Evolutionary conservation across 2,113 vertebrate species (phyloP).

Genomic region (human (Homo sapiens)): GRCh38 chr5:117578501-117579000

Average conservation of each 20-base stretch:
- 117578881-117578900: not conserved
- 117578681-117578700: not conserved
- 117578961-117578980: not conserved
- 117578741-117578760: not conserved
- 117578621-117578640: not conserved
- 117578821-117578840: not conserved
- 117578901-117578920: not conserved
- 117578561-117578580: not conserved
- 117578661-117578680: not conserved
- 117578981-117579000: not conserved
- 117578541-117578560: not conserved
- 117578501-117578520: not conserved
- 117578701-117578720: not conserved
- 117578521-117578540: not conserved
- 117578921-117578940: not conserved
- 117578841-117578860: not conserved
- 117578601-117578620: not conserved
- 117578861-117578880: rapidly evolving
- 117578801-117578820: not conserved
- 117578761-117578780: not conserved
- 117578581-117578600: not conserved
- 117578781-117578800: not conserved
- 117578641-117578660: not conserved
- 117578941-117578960: not conserved
- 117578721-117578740: not conserved